Conservation (phyloP, 2,113 vertebrate genomes). For the Diadophis punctatus region DNA sequence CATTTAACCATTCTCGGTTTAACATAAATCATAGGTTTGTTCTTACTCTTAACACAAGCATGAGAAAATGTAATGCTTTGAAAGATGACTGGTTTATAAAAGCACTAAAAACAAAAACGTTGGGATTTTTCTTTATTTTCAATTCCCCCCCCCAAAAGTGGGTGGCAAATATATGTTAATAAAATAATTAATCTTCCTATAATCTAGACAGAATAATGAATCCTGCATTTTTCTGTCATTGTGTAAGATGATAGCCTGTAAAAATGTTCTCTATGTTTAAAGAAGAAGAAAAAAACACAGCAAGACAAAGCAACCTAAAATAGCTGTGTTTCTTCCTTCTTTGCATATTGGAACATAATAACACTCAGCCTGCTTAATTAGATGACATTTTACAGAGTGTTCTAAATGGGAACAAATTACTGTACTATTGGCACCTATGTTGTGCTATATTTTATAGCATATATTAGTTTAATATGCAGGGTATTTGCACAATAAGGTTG, state of each 20-base stretch:
- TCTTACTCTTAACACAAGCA: background rate
- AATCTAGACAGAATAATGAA: background rate
- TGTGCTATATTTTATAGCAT: background rate
- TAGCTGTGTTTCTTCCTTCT: background rate
- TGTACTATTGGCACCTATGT: background rate
- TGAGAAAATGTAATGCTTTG: background rate
- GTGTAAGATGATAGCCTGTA: background rate
- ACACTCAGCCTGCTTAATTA: accelerated
- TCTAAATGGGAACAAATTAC: constrained; percentile 1
- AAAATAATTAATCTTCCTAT: background rate
- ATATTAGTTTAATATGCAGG: constrained; percentile 15
- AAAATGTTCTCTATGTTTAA: background rate
- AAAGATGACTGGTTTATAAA: background rate
- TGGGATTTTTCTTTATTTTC: background rate
- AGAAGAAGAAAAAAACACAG: background rate
- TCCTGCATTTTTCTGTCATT: background rate
- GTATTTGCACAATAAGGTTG: constrained; percentile 14
- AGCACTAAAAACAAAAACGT: background rate
- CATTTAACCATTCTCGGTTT: background rate
- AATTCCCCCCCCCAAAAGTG: background rate
- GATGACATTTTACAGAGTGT: constrained; percentile 1
- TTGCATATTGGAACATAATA: background rate
- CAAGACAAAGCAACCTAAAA: background rate
- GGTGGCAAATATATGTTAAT: background rate
- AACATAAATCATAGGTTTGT: background rate